phyloP scores from a whole-genome alignment of 2,113 vertebrate species.

The Sakesphorus luctuosus region DNA sequence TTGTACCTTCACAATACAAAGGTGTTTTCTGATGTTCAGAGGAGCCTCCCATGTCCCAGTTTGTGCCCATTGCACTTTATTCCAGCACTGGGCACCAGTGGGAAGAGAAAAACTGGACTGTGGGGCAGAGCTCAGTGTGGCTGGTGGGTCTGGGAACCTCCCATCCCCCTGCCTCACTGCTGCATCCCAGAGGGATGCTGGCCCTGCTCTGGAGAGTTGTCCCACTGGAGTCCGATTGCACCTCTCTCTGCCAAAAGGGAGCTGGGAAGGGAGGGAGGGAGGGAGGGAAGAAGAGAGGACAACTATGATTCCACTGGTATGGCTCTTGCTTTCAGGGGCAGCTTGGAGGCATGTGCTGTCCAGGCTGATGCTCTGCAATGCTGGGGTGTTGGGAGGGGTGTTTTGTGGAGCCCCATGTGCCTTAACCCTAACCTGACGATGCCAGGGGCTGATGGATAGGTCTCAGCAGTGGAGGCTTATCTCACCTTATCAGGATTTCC shows the following conservation, averaged over 20 bases:
- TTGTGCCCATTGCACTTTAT: not conserved
- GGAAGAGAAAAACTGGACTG: not conserved
- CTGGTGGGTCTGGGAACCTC: not conserved
- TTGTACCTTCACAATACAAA: not conserved
- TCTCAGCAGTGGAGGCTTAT: not conserved
- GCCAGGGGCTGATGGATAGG: too few species aligned
- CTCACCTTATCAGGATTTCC: not conserved
- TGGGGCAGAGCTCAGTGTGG: not conserved
- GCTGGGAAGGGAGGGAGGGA: too few species aligned
- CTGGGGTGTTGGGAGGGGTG: accelerated
- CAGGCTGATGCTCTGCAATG: not conserved
- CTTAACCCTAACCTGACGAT: not conserved
- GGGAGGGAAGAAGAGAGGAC: too few species aligned
- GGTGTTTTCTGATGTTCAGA: not conserved
- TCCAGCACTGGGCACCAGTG: too few species aligned
- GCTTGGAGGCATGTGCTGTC: not conserved
- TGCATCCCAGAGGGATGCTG: not conserved
- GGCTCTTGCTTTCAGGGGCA: not conserved
- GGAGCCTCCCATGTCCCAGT: not conserved
- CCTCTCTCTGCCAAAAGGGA: not conserved
- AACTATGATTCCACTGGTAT: not conserved
- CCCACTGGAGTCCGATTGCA: not conserved
- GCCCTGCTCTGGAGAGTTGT: not conserved
- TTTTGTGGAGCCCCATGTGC: not conserved
- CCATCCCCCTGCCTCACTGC: not conserved